Evolutionary conservation across 2,888 invertebrate genomes (phyloP).

Genomic region (Scrobipalpa costella): DNA sequence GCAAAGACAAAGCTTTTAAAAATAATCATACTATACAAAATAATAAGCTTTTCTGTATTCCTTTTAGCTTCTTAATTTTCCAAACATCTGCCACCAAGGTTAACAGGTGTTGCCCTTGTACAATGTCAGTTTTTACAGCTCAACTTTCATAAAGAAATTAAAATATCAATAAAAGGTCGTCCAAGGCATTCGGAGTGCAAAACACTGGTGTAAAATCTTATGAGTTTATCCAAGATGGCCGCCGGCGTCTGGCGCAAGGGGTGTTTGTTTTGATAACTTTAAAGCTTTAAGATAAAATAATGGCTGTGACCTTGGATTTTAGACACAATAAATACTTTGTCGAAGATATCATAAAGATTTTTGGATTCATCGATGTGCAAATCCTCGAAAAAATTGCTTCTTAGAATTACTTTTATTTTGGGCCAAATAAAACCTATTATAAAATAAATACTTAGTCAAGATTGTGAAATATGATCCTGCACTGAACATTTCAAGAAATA

Average conservation of each 20-base stretch:
- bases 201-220: constrained; percentile 9
- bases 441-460: too few species aligned
- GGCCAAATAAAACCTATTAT: too few species aligned
- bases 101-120: neutral
- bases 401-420: too few species aligned
- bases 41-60: neutral
- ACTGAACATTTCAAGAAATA: too few species aligned
- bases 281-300: neutral
- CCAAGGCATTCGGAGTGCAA: neutral
- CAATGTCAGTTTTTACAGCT: neutral
- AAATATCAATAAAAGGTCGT: neutral
- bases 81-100: neutral
- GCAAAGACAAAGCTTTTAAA: too few species aligned
- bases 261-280: neutral
- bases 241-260: neutral
- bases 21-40: neutral
- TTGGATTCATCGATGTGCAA: too few species aligned
- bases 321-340: too few species aligned
- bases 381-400: too few species aligned
- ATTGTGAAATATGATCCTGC: too few species aligned
- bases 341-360: too few species aligned
- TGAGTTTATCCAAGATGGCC: neutral
- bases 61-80: neutral
- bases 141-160: constrained; percentile 9
- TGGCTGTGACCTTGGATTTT: neutral